Evolutionary conservation across 1,140 invertebrate species (phyloP).

Genomic region (Megathymus violae): DNA sequence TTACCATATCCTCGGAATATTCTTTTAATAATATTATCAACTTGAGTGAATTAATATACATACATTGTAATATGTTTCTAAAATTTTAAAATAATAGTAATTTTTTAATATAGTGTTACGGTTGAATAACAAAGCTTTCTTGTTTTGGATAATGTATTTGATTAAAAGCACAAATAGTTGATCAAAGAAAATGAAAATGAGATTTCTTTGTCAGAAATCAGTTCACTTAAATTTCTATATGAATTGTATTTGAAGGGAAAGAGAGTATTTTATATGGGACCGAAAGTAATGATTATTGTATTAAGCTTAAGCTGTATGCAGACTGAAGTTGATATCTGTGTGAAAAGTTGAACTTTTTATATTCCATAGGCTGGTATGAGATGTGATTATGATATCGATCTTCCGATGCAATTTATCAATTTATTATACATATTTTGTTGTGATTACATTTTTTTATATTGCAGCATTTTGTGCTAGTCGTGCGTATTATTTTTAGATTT

Average conservation of each 20-base stretch:
- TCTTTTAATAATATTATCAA: too few species aligned
- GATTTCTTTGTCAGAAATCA: too few species aligned
- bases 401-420: background rate
- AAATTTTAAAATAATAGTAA: too few species aligned
- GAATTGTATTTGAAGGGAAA: slow-evolving; percentile 19
- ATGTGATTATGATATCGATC: slow-evolving; percentile 10
- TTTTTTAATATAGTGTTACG: too few species aligned
- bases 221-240: background rate
- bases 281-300: slow-evolving; percentile 24
- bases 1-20: too few species aligned
- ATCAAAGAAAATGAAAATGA: too few species aligned
- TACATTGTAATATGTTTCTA: too few species aligned
- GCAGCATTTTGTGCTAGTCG: slow-evolving; percentile 73
- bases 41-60: too few species aligned
- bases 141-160: too few species aligned
- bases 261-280: slow-evolving; percentile 31
- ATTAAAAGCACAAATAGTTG: too few species aligned
- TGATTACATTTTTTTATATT: slow-evolving; percentile 30
- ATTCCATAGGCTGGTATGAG: slow-evolving; percentile 20
- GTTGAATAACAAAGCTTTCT: too few species aligned
- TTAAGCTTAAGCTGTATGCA: slow-evolving; percentile 24
- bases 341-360: slow-evolving; percentile 19
- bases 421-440: slow-evolving; percentile 10
- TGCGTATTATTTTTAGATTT: slow-evolving; percentile 50
- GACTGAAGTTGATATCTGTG: slow-evolving; percentile 27